Percentiles rank a stretch among this genome's conserved stretches.
Conservation (phyloP, 2,797 vertebrate genomes). For the Oreortyx pictus region DNA sequence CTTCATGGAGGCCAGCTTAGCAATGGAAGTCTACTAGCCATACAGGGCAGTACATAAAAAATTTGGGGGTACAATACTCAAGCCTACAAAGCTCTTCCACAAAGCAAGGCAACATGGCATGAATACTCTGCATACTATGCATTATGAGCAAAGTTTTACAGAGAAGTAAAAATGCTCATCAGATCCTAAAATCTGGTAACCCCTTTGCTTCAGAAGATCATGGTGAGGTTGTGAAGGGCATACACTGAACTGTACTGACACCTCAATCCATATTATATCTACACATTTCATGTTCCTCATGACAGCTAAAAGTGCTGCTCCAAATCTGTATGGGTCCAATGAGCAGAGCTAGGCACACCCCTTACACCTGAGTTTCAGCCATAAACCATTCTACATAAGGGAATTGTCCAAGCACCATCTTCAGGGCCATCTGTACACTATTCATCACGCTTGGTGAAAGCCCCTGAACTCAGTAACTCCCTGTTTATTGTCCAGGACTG, state of each 20-base stretch:
- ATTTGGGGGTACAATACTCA: not conserved
- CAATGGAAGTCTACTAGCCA: not conserved
- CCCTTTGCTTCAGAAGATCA: not conserved
- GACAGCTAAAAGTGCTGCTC: not conserved
- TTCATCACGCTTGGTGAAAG: not conserved
- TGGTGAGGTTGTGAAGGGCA: not conserved
- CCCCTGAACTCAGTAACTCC: conserved; percentile 34
- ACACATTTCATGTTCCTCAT: fast-evolving
- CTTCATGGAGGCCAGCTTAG: not conserved
- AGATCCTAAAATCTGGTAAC: not conserved
- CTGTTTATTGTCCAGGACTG: conserved; percentile 31
- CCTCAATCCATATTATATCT: not conserved
- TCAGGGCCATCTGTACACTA: conserved; percentile 14
- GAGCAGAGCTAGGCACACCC: not conserved
- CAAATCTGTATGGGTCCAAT: fast-evolving
- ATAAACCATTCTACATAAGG: not conserved
- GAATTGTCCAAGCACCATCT: not conserved
- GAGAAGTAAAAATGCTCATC: not conserved
- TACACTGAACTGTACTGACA: fast-evolving
- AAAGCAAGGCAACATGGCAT: fast-evolving
- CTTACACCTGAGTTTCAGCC: not conserved
- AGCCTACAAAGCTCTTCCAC: not conserved
- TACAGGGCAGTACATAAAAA: not conserved
- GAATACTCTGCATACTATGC: not conserved
- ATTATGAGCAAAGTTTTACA: not conserved